phyloP scores from a whole-genome alignment of 37 sponge, comb jelly and placozoan species.

The Ianthella basta region DNA sequence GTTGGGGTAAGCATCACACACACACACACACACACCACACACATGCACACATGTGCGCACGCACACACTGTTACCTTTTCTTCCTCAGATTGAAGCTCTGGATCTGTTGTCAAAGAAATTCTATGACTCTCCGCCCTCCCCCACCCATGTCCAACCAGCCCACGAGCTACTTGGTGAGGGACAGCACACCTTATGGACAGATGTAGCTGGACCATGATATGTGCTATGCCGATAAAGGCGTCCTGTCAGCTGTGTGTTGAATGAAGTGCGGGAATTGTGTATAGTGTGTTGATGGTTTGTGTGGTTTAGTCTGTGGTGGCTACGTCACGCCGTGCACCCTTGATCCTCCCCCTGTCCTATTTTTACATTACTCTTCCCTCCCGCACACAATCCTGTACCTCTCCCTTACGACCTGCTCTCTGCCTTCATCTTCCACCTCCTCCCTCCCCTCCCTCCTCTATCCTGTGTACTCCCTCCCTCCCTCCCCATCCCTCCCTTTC shows the following conservation, averaged over 20 bases:
- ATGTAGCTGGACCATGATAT: not conserved
- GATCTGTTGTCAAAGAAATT: constrained; percentile 58
- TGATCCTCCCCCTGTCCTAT: not conserved
- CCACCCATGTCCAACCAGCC: constrained; percentile 34
- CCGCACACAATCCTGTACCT: not conserved
- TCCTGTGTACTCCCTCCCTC: not conserved
- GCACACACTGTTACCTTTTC: not conserved
- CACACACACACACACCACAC: too few relatives aligned
- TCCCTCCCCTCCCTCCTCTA: not conserved
- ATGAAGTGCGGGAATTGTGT: too few relatives aligned
- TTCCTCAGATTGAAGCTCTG: constrained; percentile 57
- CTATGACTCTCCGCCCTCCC: constrained; percentile 24
- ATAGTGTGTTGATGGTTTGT: too few relatives aligned
- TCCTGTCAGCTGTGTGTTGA: too few relatives aligned
- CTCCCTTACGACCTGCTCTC: not conserved
- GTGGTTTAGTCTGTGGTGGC: not conserved
- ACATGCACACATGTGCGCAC: too few relatives aligned
- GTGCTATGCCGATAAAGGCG: too few relatives aligned
- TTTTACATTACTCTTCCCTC: not conserved
- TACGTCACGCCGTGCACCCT: not conserved
- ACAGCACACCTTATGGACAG: not conserved
- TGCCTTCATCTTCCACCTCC: not conserved
- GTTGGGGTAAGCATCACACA: constrained; percentile 56
- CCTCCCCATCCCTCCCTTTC: not conserved
- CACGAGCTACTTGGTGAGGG: constrained; percentile 63